Evolutionary conservation across 2,113 vertebrate genomes (phyloP), one percentile per base, ranked within the genome.

Genomic region (Tenrec ecaudatus): DNA sequence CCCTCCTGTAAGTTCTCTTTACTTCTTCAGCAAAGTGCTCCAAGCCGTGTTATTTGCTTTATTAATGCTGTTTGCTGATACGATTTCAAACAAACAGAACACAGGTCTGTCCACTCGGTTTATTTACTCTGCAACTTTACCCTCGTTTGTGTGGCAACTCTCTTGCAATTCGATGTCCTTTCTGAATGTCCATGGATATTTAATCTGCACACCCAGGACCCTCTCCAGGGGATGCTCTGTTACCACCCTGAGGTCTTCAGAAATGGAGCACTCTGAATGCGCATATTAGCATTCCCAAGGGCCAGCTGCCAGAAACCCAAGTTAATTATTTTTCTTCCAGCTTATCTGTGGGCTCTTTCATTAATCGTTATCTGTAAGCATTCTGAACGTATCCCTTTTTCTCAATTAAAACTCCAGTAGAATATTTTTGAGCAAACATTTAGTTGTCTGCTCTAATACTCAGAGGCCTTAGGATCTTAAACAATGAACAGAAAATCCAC

Each of bases 301-400:
- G 95, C 47, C 88, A 73, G 22, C 79, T 89, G 78, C 88, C 95
- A 82, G 60, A 90, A 83, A 94, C 89, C 92, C 66, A 1, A 93
- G 94, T 82, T 97, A 96, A 96, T 97, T 96, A 97, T 96, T 97
- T 97, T 95, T 95, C 96, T 91, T 95, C 81, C 86, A 71, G 95
- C 78, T 97, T 96, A 95, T 96, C 93, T 92, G 40, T 90, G 75
- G 87, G 25, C 92, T 95, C 38, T 94, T 96, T 95, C 89, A 89
- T 96, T 97, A 96, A 96, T 95, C 6, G 2, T 96, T 97, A 96
- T 91, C 95, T 92, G 82, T 92, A 87, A 93, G 77, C 86, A 95
- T 96, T 96, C 92, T 94, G 62, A 62, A 92, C 88, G 81, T 78
- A 91, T 93, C 86, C 64, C 36, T 89, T 87, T 96, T 96, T 92